Conservation (phyloP, 2,888 invertebrate genomes). For the Caenorhabditis panamensis region DNA sequence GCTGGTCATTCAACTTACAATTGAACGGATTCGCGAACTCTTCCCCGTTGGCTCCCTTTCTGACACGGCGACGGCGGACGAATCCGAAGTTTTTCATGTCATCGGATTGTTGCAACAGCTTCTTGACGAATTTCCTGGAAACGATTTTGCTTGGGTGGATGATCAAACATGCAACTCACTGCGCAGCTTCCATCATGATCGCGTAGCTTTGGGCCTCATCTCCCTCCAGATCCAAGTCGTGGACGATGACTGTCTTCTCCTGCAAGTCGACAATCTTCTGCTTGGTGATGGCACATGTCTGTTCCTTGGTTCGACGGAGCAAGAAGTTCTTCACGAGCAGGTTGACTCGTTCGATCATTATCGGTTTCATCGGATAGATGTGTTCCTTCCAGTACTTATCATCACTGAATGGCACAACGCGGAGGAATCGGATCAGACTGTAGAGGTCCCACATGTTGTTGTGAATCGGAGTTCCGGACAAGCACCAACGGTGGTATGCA, state of each 20-base stretch:
- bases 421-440: slow-evolving; percentile 86
- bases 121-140: slow-evolving; percentile 81
- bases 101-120: slow-evolving; percentile 46
- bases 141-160: not conserved
- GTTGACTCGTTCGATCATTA: slow-evolving; percentile 86
- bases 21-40: slow-evolving; percentile 73
- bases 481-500: slow-evolving; percentile 87
- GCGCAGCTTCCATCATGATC: slow-evolving; percentile 75
- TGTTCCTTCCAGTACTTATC: slow-evolving; percentile 92
- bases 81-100: slow-evolving; percentile 42
- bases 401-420: slow-evolving; percentile 92
- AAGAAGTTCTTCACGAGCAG: slow-evolving; percentile 90
- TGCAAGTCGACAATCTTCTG: slow-evolving; percentile 81
- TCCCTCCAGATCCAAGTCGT: slow-evolving; percentile 79
- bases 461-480: slow-evolving; percentile 94
- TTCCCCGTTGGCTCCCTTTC: slow-evolving; percentile 36
- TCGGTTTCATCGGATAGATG: slow-evolving; percentile 85
- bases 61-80: slow-evolving; percentile 38
- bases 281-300: slow-evolving; percentile 83
- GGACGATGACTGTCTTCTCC: slow-evolving; percentile 75
- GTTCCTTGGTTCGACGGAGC: slow-evolving; percentile 91
- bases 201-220: slow-evolving; percentile 81
- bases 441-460: slow-evolving; percentile 89
- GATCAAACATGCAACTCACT: slow-evolving; percentile 49
- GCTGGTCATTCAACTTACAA: slow-evolving; percentile 22